Base-by-base conservation (phyloP, 2,888 invertebrate genomes). In the Anaspis maculata region DNA sequence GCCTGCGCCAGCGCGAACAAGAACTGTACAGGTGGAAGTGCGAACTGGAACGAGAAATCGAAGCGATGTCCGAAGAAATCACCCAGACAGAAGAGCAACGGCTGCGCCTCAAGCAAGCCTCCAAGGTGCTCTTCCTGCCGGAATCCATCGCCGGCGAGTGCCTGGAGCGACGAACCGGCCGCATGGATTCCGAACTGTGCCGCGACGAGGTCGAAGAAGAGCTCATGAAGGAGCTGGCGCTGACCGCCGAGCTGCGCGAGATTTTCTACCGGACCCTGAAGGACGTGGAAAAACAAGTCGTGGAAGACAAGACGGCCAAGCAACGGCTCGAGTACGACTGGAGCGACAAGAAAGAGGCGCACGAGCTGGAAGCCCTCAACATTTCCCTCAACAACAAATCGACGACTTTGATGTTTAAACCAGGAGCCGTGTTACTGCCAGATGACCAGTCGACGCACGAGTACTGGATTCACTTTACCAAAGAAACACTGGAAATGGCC, bases 321-420 rank as follows among this genome's bases (percentile, higher is more conserved):
- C 77, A 82, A 45, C 75, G 80, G 25, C 70, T 92, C 37, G 92
- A 94, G 65, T 82, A 78, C 54, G 91, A 92, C 59, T 92, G 90
- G 89, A 89, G 89, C 51, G 89, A 92, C 56, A 94, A 94, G 67
- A 74, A 75, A 36, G 78, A 85, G 56, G 77, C 89, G 0, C 80
- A 84, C 52, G 76, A 81, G 45, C 78, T 86, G 3, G 91, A 91
- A 50, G 64, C 80, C 0, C 64, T 66, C 1, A 83, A 83, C 57
- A 69, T 80, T 24, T 71, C 77, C 6, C 68, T 91, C 3, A 78
- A 75, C 39, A 79, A 84, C 28, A 72, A 73, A 52, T 83, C 82
- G 0, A 73, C 68, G 27, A 77, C 74, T 12, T 74, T 88, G 32
- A 65, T 89, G 67, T 88, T 86, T 60, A 79, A 79, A 59, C 80